Evolutionary conservation across 2,888 invertebrate genomes (phyloP).

Genomic region (Orthonychiurus folsomi): DNA sequence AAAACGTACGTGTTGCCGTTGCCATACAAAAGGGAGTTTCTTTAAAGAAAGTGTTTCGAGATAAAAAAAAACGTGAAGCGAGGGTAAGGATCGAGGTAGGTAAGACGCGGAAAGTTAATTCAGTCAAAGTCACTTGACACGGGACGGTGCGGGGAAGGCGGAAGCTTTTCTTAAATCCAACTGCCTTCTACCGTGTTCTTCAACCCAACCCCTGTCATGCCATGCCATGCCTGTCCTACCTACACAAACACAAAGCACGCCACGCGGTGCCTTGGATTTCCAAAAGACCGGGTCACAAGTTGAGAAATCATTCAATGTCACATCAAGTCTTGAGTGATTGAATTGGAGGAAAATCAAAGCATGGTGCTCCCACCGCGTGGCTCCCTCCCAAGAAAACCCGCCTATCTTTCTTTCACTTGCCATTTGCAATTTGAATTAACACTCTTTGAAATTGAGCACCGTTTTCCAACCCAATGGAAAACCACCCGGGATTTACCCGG

Average conservation of each 20-base stretch:
- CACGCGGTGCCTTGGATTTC: no score
- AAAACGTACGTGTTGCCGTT: background rate
- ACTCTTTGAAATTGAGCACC: slow-evolving; percentile 22
- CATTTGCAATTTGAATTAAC: slow-evolving; percentile 27
- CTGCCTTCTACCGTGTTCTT: background rate
- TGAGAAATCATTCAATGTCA: slow-evolving; percentile 28
- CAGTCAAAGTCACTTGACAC: background rate
- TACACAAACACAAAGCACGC: no score
- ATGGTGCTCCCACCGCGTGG: no score
- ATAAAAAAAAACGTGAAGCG: background rate
- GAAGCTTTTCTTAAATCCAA: background rate
- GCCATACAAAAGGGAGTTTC: background rate
- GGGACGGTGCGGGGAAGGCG: background rate
- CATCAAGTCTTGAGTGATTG: slow-evolving; percentile 26
- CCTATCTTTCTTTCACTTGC: slow-evolving; percentile 5
- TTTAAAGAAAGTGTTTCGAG: background rate
- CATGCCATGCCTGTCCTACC: no score
- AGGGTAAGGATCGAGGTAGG: background rate
- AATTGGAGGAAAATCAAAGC: slow-evolving; percentile 14
- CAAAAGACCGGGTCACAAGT: slow-evolving; percentile 11
- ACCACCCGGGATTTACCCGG: no score
- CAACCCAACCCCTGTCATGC: background rate
- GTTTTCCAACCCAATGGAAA: slow-evolving; percentile 15
- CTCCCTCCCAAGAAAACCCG: no score
- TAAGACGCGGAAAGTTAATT: background rate